Evolutionary conservation across 2,113 vertebrate genomes (phyloP).

Genomic region (Turdus rufiventris): DNA sequence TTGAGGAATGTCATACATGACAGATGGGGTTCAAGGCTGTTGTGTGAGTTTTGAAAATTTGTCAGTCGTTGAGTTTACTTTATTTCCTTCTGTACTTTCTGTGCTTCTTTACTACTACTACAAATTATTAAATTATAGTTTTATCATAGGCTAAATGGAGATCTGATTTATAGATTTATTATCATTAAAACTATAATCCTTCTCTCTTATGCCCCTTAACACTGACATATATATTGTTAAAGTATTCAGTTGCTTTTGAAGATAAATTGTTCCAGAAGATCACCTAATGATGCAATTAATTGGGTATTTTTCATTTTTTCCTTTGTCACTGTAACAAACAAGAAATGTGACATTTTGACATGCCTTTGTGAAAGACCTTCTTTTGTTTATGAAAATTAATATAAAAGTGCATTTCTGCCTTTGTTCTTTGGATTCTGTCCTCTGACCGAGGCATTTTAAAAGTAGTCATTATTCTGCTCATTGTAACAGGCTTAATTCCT

Average conservation of each 20-base stretch:
- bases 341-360: neutral
- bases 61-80: neutral
- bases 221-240: slow-evolving; percentile 37
- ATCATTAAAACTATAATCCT: slow-evolving; percentile 16
- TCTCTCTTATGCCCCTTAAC: neutral
- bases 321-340: neutral
- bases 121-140: neutral
- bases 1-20: neutral
- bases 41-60: neutral
- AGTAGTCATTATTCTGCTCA: neutral
- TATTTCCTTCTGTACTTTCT: neutral
- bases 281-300: neutral
- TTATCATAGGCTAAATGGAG: neutral
- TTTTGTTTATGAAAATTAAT: neutral
- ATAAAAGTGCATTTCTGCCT: neutral
- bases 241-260: slow-evolving; percentile 39
- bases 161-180: slow-evolving; percentile 21
- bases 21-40: neutral
- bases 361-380: neutral
- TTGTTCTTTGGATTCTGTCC: neutral
- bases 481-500: neutral
- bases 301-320: slow-evolving; percentile 25
- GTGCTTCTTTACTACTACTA: neutral
- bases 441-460: neutral
- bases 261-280: slow-evolving; percentile 8